Evolutionary conservation across 2,113 vertebrate genomes (phyloP), one percentile per base, ranked within the genome.

Genomic region (Psilopogon haemacephalus): DNA sequence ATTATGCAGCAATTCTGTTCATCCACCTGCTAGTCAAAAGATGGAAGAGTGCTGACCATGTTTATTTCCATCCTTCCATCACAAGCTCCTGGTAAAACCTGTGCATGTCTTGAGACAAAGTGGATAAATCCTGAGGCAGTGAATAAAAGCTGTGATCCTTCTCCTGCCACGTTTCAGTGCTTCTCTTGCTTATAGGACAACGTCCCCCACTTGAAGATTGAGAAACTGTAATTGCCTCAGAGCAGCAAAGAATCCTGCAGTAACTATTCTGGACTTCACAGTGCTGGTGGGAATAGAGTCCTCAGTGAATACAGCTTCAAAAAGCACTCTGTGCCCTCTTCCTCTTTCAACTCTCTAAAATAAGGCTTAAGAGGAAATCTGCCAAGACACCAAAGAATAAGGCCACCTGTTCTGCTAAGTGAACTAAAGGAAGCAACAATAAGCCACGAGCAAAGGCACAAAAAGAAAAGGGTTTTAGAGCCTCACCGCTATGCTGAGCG

Each of bases 311-410:
- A 11, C 20, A 58, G 75, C 87, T 94, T 94, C 89, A 95, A 88
- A 93, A 76, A 84, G 73, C 58, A 52, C 80, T 80, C 88, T 60
- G 3, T 85, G 87, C 86, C 86, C 90, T 86, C 81, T 90, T 89
- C 91, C 78, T 82, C 91, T 92, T 89, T 92, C 92, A 92, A 64
- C 63, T 90, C 11, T 11, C 91, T 85, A 89, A 93, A 96, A 83
- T 90, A 93, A 94, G 74, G 74, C 84, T 90, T 55, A 70, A 83
- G 90, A 90, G 89, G 86, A 93, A 96, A 90, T 52, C 86, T 90
- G 88, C 90, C 86, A 86, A 86, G 82, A 60, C 82, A 86, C 83
- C 1, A 6, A 88, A 84, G 86, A 93, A 79, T 78, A 82, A 88
- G 76, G 84, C 79, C 89, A 93, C 92, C 95, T 94, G 84, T 68